Evolutionary conservation across 2,888 invertebrate species (phyloP).

Genomic region (Carpatolechia fugitivella): DNA sequence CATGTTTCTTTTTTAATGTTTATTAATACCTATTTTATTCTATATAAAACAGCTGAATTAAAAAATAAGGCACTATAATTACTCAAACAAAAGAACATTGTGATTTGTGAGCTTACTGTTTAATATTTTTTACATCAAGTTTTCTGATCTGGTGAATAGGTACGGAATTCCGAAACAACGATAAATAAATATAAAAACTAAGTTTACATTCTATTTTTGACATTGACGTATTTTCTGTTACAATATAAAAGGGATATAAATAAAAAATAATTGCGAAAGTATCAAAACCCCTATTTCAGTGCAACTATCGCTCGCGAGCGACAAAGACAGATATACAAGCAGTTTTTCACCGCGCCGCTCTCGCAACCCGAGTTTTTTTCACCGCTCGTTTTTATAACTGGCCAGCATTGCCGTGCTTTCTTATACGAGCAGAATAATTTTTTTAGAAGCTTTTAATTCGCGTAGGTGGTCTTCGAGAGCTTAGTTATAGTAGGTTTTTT

Average conservation of each 20-base stretch:
- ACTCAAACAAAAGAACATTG: no score
- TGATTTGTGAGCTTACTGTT: no score
- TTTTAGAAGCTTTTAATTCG: slow-evolving; percentile 38
- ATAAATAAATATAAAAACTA: no score
- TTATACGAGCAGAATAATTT: slow-evolving; percentile 37
- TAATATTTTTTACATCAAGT: no score
- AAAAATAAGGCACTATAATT: no score
- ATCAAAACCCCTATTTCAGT: slow-evolving; percentile 46
- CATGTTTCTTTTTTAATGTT: no score
- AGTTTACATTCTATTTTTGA: background rate
- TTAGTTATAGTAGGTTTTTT: background rate
- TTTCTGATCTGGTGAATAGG: no score
- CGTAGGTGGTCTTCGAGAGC: slow-evolving; percentile 50
- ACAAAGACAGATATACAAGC: slow-evolving; percentile 51
- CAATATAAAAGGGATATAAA: background rate
- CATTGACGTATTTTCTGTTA: background rate
- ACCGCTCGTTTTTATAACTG: slow-evolving; percentile 55
- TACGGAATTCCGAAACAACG: no score
- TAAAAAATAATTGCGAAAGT: slow-evolving; percentile 34
- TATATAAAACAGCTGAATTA: no score
- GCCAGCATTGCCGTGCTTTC: slow-evolving; percentile 48
- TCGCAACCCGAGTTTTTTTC: slow-evolving; percentile 49
- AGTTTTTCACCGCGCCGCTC: slow-evolving; percentile 59
- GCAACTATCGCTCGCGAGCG: slow-evolving; percentile 44
- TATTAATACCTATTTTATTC: no score